phyloP scores from a whole-genome alignment of 2,888 invertebrate genomes.

The Gibbula magus region DNA sequence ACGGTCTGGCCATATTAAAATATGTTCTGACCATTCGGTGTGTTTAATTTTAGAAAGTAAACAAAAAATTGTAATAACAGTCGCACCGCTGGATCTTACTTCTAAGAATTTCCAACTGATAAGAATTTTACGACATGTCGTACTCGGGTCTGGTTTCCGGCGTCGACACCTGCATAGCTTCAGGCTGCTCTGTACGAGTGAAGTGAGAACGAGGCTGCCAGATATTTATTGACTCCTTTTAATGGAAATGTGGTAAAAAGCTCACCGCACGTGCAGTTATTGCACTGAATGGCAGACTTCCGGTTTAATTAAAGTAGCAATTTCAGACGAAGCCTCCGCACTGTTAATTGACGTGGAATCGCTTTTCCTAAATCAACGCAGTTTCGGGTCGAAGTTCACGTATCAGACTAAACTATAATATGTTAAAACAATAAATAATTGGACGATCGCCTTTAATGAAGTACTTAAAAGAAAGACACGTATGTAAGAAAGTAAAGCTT shows the following conservation, averaged over 20 bases:
- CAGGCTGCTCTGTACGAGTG: not conserved
- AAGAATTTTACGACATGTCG: constrained; percentile 22
- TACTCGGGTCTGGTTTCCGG: constrained; percentile 19
- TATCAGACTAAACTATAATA: constrained; percentile 1
- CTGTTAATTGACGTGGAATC: constrained; percentile 13
- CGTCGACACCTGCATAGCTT: constrained; percentile 19
- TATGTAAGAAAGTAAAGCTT: no score
- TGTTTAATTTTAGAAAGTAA: not conserved
- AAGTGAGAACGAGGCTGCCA: constrained; percentile 6
- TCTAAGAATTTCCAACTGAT: not conserved
- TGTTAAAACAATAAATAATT: not conserved
- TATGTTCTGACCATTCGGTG: not conserved
- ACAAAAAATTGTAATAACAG: not conserved
- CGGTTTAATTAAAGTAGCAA: constrained; percentile 22
- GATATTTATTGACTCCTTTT: constrained; percentile 25
- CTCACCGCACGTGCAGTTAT: constrained; percentile 14
- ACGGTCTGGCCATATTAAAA: not conserved
- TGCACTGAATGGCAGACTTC: constrained; percentile 21
- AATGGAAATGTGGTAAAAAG: constrained; percentile 13
- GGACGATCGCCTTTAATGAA: no score
- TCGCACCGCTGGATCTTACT: not conserved
- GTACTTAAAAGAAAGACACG: no score
- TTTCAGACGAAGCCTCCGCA: not conserved
- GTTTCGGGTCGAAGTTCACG: not conserved
- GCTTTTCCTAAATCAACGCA: not conserved